Evolutionary conservation across 2,113 vertebrate genomes (phyloP).

Genomic region (Symphodus melops): DNA sequence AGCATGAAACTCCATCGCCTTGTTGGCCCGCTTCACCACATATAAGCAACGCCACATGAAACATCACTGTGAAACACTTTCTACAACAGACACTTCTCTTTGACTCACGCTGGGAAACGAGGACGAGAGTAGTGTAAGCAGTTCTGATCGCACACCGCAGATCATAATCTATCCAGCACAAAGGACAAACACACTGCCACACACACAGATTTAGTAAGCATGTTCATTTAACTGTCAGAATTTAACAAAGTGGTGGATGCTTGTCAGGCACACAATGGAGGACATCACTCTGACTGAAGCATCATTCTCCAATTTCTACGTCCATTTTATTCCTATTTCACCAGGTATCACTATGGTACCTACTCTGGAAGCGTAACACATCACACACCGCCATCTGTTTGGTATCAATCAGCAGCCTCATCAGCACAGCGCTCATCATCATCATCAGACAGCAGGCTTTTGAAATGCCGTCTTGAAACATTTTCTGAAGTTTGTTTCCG

Average conservation of each 20-base stretch:
- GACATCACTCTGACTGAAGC: conserved; percentile 6
- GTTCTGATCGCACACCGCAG: conserved; percentile 53
- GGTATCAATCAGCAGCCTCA: conserved; percentile 56
- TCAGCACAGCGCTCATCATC: conserved; percentile 63
- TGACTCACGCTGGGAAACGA: conserved; percentile 49
- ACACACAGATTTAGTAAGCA: conserved; percentile 51
- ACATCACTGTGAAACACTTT: conserved; percentile 37
- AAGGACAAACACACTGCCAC: conserved; percentile 56
- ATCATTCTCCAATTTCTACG: no score
- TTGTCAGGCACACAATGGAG: conserved; percentile 33
- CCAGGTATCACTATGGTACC: conserved; percentile 22
- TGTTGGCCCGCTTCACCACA: conserved; percentile 44
- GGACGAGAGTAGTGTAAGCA: conserved; percentile 56
- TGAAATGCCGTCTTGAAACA: conserved; percentile 62
- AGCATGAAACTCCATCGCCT: conserved; percentile 51
- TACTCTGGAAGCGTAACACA: conserved; percentile 5
- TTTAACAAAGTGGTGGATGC: conserved; percentile 44
- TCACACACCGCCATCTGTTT: conserved; percentile 63
- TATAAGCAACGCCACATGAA: conserved; percentile 45
- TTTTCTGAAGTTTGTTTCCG: conserved; percentile 71
- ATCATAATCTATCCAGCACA: conserved; percentile 44
- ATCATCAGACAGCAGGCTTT: conserved; percentile 60
- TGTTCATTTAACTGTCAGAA: conserved; percentile 37
- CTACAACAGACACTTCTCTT: conserved; percentile 31
- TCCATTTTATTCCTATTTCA: background rate